phyloP scores from a whole-genome alignment of 2,888 invertebrate species.

The Suillia variegata region DNA sequence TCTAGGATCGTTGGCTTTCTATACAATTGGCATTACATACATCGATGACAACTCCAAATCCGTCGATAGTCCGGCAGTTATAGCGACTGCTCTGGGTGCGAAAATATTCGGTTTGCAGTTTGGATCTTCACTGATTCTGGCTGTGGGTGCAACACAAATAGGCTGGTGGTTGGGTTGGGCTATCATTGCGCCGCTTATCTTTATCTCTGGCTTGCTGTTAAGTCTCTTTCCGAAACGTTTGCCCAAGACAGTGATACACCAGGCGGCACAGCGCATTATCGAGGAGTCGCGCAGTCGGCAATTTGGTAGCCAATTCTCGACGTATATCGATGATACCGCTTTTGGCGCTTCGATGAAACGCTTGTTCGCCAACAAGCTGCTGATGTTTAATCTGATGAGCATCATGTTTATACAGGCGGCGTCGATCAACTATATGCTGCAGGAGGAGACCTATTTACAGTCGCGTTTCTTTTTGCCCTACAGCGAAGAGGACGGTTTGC shows the following conservation, averaged over 20 bases:
- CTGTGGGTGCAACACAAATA: constrained; percentile 42
- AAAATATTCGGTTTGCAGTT: constrained; percentile 57
- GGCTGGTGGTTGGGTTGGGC: constrained; percentile 65
- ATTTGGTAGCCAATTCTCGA: constrained; percentile 51
- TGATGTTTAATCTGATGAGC: constrained; percentile 64
- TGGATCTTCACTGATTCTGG: constrained; percentile 57
- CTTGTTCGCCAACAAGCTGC: constrained; percentile 64
- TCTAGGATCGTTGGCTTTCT: constrained; percentile 63
- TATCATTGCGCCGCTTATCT: constrained; percentile 60
- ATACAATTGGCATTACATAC: constrained; percentile 66
- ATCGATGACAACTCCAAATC: constrained; percentile 68
- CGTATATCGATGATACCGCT: constrained; percentile 56
- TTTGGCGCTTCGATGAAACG: constrained; percentile 64
- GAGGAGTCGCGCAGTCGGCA: constrained; percentile 51
- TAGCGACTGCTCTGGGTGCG: constrained; percentile 57
- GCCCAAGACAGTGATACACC: constrained; percentile 64
- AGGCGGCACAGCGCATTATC: constrained; percentile 66
- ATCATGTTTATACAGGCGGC: constrained; percentile 64
- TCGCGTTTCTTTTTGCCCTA: constrained; percentile 66
- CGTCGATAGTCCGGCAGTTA: constrained; percentile 62
- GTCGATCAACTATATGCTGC: constrained; percentile 63
- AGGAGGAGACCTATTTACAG: constrained; percentile 66
- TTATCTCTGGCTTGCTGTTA: constrained; percentile 63
- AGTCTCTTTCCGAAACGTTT: constrained; percentile 66
- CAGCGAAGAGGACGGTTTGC: constrained; percentile 62